These are phyloP conservation scores for Isoperla grammatica DNA, from an alignment of 2,888 invertebrate genomes.

Conservation along the genomic window DNA sequence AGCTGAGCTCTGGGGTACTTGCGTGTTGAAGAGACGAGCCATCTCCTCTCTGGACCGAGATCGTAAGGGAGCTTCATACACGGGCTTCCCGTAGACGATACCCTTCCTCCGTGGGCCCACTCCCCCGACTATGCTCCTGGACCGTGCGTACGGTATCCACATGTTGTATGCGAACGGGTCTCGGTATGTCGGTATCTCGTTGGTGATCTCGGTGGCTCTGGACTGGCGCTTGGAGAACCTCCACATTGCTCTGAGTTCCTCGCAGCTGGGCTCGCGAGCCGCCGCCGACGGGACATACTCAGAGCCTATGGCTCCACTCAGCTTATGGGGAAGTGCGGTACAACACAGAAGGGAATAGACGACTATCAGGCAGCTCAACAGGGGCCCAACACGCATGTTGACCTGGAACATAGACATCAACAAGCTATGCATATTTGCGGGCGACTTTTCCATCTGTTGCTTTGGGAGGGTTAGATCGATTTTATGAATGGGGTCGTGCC, in stretches of 20 bases:
- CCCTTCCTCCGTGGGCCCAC: conserved; percentile 38
- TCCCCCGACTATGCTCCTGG: conserved; percentile 21
- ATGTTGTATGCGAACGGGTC: conserved; percentile 77
- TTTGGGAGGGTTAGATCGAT: neutral
- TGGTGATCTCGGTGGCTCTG: conserved; percentile 78
- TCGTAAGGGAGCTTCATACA: conserved; percentile 61
- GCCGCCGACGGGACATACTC: conserved; percentile 37
- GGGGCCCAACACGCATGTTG: conserved; percentile 14
- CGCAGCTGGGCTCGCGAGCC: conserved; percentile 72
- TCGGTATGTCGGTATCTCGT: conserved; percentile 76
- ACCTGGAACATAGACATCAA: neutral
- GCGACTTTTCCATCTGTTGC: neutral
- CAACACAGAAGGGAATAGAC: conserved; percentile 10
- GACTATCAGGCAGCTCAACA: neutral
- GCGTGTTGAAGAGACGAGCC: conserved; percentile 32
- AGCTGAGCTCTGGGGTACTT: conserved; percentile 6
- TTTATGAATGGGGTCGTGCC: too few relatives aligned
- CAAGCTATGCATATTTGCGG: neutral
- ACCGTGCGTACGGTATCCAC: conserved; percentile 60
- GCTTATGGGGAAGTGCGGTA: neutral
- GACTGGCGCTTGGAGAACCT: conserved; percentile 84
- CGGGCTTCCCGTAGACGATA: conserved; percentile 62
- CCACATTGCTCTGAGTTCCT: conserved; percentile 88
- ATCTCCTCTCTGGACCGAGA: conserved; percentile 42
- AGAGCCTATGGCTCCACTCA: conserved; percentile 14